These are phyloP conservation scores for Mactromeris polynyma DNA, from an alignment of 2,888 invertebrate species.

Conservation along the genomic window DNA sequence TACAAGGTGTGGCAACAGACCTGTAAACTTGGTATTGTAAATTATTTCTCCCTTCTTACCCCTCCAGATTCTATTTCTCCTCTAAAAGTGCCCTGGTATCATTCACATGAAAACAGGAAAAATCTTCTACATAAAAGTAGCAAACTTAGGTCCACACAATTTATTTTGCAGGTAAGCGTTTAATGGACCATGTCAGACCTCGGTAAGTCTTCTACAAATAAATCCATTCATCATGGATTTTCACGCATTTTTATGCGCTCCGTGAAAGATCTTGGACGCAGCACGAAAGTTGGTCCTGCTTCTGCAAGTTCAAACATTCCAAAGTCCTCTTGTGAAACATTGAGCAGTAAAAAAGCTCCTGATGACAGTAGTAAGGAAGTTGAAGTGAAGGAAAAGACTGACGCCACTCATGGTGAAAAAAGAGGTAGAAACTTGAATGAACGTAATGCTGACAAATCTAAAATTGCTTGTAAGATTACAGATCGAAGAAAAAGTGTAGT, in stretches of 20 bases:
- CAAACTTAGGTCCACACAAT: background rate
- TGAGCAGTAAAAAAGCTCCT: background rate
- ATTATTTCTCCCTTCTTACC: too few species aligned
- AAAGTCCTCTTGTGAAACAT: background rate
- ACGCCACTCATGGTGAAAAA: background rate
- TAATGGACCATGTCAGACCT: constrained; percentile 28
- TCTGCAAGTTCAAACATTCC: background rate
- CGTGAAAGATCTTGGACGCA: constrained; percentile 27
- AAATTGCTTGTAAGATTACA: background rate
- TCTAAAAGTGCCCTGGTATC: too few species aligned
- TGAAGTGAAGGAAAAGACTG: background rate
- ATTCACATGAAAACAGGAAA: too few species aligned
- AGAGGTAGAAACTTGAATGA: background rate
- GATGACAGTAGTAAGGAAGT: background rate
- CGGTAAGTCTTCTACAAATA: background rate
- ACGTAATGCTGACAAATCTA: background rate
- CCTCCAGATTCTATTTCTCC: too few species aligned
- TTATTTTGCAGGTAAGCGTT: constrained; percentile 27
- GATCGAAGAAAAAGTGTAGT: background rate
- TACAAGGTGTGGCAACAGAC: too few species aligned
- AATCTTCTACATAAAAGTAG: too few species aligned
- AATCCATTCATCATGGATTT: constrained; percentile 1
- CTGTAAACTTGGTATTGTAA: too few species aligned
- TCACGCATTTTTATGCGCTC: constrained; percentile 41
- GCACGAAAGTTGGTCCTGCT: background rate